These are phyloP conservation scores for Dendrolimus punctatus DNA, from an alignment of 1,140 invertebrate genomes.

Conservation along the genomic window DNA sequence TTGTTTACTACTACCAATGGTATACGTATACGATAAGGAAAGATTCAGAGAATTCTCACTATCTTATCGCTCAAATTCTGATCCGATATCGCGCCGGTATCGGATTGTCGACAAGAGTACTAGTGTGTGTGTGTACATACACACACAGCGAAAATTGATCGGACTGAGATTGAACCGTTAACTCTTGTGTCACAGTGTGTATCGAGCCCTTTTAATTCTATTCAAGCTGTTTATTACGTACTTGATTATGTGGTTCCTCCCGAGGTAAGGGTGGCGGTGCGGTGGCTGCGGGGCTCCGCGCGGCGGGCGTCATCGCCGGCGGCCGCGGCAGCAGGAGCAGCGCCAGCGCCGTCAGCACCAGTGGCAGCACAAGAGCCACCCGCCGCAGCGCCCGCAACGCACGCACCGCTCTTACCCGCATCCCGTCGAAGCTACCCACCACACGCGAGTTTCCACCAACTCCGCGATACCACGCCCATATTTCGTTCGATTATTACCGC, in stretches of 20 bases:
- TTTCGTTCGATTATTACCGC: background rate
- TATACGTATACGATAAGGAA: too few species aligned
- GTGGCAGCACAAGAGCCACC: slow-evolving; percentile 52
- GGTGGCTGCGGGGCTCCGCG: slow-evolving; percentile 20
- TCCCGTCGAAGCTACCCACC: slow-evolving; percentile 19
- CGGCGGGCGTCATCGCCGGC: slow-evolving; percentile 25
- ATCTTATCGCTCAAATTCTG: too few species aligned
- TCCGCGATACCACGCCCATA: slow-evolving; percentile 2
- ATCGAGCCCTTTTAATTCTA: background rate
- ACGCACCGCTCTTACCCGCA: slow-evolving; percentile 43
- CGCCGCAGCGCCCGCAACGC: slow-evolving; percentile 49
- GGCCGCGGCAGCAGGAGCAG: slow-evolving; percentile 58
- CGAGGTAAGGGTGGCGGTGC: slow-evolving; percentile 19
- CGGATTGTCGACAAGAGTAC: too few species aligned
- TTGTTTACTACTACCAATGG: too few species aligned
- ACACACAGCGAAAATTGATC: too few species aligned
- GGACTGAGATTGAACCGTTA: too few species aligned
- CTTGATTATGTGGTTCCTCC: slow-evolving; percentile 23
- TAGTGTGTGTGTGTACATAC: too few species aligned
- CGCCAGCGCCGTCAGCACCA: slow-evolving; percentile 50
- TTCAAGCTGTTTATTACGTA: slow-evolving; percentile 2
- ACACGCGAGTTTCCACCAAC: background rate
- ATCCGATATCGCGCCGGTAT: too few species aligned
- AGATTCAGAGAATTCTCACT: too few species aligned
- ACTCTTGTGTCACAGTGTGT: too few species aligned